phyloP scores from a whole-genome alignment of 2,888 invertebrate species.

The Drosophila algonquin region DNA sequence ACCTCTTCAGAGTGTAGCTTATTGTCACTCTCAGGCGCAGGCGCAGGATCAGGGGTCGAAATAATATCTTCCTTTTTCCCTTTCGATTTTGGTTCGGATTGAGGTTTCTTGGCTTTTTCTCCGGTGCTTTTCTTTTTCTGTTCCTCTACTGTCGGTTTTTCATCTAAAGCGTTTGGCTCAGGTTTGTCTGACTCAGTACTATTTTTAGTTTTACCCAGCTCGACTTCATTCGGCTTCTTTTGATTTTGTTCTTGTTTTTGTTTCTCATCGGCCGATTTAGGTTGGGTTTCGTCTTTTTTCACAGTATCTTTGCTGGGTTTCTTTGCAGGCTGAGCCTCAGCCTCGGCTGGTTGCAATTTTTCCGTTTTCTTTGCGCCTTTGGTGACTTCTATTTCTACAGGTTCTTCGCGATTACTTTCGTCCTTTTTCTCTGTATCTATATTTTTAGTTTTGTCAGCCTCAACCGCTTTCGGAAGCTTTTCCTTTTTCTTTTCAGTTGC shows the following conservation, averaged over 20 bases:
- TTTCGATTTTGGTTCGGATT: not conserved
- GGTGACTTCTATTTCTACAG: not conserved
- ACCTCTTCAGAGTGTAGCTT: conserved; percentile 1
- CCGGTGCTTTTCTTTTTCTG: not conserved
- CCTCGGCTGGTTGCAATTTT: conserved; percentile 7
- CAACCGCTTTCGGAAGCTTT: not conserved
- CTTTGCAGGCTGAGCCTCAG: not conserved
- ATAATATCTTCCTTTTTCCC: not conserved
- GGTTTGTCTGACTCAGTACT: not conserved
- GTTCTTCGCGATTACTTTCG: not conserved
- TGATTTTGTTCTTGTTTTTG: conserved; percentile 14
- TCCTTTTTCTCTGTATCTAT: conserved; percentile 2
- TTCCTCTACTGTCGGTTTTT: conserved; percentile 70
- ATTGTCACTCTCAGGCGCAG: not conserved
- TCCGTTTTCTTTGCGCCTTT: conserved; percentile 58
- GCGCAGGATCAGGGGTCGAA: not conserved
- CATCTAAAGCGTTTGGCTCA: conserved; percentile 64
- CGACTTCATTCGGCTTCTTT: conserved; percentile 17
- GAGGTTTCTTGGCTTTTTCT: conserved; percentile 1
- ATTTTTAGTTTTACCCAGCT: conserved; percentile 5
- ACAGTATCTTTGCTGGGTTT: not conserved
- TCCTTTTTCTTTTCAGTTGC: conserved; percentile 13
- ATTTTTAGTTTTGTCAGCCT: not conserved
- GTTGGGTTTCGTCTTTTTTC: conserved; percentile 22
- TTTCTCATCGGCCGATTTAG: conserved; percentile 16